Evolutionary conservation across 2,113 vertebrate species (phyloP).

Genomic region (Sorex araneus): DNA sequence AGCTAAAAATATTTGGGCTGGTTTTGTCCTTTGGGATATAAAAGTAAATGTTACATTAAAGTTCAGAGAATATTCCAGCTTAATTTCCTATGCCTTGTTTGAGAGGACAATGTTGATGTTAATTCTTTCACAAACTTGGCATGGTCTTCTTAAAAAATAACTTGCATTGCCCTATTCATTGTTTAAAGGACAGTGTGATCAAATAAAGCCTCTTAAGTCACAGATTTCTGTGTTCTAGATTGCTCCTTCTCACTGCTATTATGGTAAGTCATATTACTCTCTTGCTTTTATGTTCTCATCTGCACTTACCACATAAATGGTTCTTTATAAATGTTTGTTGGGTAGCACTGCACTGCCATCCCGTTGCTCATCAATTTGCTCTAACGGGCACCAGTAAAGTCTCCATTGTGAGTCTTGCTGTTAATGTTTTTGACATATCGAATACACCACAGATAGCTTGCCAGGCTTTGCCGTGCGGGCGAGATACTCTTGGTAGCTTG

Average conservation of each 20-base stretch:
- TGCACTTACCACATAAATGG: neutral
- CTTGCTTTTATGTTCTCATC: slow-evolving; percentile 37
- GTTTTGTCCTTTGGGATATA: neutral
- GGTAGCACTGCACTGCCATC: too few species aligned
- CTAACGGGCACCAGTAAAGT: too few species aligned
- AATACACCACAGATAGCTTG: too few species aligned
- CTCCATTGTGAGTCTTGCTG: too few species aligned
- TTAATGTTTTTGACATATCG: too few species aligned
- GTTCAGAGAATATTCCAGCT: slow-evolving; percentile 51
- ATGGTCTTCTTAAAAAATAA: slow-evolving; percentile 11
- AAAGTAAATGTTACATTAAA: slow-evolving; percentile 63
- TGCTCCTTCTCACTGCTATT: neutral
- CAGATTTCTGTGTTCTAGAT: neutral
- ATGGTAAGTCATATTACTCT: slow-evolving; percentile 18
- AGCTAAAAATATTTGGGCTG: slow-evolving; percentile 54
- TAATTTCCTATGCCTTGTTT: slow-evolving; percentile 16
- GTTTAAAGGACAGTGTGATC: slow-evolving; percentile 29
- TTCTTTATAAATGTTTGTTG: neutral
- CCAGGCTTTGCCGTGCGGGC: too few species aligned
- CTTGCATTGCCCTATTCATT: neutral
- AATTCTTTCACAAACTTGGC: slow-evolving; percentile 29
- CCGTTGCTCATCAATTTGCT: too few species aligned
- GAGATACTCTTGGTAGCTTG: too few species aligned
- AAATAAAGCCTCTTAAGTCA: neutral
- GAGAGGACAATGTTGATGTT: neutral